Evolutionary conservation across 2,888 invertebrate genomes (phyloP).

Genomic region (Dorcus hopei): DNA sequence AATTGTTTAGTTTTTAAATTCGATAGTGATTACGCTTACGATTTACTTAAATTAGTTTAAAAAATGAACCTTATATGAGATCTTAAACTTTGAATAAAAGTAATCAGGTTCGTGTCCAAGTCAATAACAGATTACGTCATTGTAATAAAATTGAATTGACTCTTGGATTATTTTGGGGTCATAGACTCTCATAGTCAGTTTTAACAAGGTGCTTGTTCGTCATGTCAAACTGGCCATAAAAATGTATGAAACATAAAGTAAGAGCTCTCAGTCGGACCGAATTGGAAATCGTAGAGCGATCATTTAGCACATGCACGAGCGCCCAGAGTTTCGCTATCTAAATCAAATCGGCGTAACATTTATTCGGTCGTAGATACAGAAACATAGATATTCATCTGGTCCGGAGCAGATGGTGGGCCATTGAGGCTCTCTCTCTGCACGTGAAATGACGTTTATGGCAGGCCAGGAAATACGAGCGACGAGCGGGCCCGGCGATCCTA

Average conservation of each 20-base stretch:
- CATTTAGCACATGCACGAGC: not conserved
- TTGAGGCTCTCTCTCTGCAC: not conserved
- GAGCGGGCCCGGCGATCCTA: conserved; percentile 22
- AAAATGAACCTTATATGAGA: no score
- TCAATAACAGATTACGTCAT: not conserved
- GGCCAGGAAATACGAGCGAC: conserved; percentile 5
- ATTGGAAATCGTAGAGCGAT: not conserved
- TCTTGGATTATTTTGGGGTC: not conserved
- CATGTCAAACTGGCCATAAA: not conserved
- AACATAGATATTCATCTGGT: conserved; percentile 1
- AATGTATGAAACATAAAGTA: no score
- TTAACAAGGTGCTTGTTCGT: not conserved
- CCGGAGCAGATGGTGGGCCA: not conserved
- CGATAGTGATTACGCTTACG: no score
- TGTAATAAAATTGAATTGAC: not conserved
- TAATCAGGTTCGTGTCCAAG: not conserved
- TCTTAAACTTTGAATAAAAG: no score
- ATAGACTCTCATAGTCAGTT: not conserved
- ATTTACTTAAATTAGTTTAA: no score
- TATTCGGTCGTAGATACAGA: conserved; percentile 1
- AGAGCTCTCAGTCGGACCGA: not conserved
- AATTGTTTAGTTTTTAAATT: no score
- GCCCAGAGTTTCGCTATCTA: not conserved
- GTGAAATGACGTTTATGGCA: conserved; percentile 4
- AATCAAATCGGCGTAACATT: not conserved